Conservation (phyloP, 2,113 vertebrate genomes). For the Calidris pugnax region DNA sequence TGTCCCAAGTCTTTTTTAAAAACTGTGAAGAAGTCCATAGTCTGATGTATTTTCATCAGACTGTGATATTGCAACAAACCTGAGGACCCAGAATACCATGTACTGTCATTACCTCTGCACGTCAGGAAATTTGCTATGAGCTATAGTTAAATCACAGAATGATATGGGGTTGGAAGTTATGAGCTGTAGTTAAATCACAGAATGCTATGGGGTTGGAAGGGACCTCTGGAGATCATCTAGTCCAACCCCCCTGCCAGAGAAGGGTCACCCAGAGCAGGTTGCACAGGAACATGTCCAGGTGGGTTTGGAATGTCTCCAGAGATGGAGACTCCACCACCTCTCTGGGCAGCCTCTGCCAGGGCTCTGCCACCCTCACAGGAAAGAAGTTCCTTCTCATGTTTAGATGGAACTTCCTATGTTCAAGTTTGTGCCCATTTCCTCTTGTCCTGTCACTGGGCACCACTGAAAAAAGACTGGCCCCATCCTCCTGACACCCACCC, state of each 20-base stretch:
- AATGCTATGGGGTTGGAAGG: background rate
- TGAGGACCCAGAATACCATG: background rate
- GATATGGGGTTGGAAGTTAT: background rate
- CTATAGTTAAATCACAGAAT: background rate
- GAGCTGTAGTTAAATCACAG: too few species aligned
- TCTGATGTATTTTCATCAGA: background rate
- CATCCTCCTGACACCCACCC: too few species aligned
- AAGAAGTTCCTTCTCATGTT: too few species aligned
- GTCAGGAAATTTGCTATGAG: background rate
- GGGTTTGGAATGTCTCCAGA: background rate
- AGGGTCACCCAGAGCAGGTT: background rate
- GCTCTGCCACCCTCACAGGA: too few species aligned
- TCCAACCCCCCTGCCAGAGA: background rate
- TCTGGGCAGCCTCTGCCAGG: too few species aligned
- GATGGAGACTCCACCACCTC: too few species aligned
- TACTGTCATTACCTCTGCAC: background rate
- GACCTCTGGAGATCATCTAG: background rate
- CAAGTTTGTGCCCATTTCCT: too few species aligned
- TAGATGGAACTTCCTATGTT: too few species aligned
- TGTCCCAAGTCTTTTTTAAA: background rate
- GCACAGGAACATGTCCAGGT: background rate
- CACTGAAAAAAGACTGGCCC: too few species aligned
- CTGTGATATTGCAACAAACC: background rate
- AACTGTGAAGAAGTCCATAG: background rate
- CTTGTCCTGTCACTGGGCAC: too few species aligned